Evolutionary conservation across 2,888 invertebrate species (phyloP).

Genomic region (Drosophila multiciliata): DNA sequence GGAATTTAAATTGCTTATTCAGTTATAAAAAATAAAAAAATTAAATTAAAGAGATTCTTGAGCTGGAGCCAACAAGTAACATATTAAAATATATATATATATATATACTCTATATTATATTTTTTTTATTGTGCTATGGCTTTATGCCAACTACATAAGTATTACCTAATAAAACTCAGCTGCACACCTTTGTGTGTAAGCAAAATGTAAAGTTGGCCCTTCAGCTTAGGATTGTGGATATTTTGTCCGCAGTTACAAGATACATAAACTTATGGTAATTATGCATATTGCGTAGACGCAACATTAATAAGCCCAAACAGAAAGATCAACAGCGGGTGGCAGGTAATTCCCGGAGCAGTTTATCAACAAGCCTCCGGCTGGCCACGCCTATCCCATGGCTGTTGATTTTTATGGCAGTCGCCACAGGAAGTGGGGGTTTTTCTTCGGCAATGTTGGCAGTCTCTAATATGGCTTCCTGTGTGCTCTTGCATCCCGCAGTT

Average conservation of each 20-base stretch:
- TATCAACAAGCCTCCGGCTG: slow-evolving; percentile 36
- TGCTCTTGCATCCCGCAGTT: slow-evolving; percentile 17
- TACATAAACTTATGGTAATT: slow-evolving; percentile 14
- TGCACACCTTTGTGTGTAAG: background rate
- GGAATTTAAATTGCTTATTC: background rate
- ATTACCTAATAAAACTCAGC: background rate
- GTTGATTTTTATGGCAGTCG: slow-evolving; percentile 56
- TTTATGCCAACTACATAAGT: background rate
- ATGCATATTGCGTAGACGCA: slow-evolving; percentile 49
- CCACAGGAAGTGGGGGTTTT: slow-evolving; percentile 8
- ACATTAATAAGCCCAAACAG: slow-evolving; percentile 19
- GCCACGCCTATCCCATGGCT: slow-evolving; percentile 38
- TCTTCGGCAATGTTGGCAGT: background rate
- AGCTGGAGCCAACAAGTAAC: background rate
- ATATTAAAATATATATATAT: background rate
- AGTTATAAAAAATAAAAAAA: background rate
- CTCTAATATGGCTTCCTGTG: slow-evolving; percentile 57
- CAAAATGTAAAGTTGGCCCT: background rate
- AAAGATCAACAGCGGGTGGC: slow-evolving; percentile 50
- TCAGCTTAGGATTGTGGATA: background rate
- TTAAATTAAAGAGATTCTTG: background rate
- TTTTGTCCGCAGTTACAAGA: background rate
- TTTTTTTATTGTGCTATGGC: background rate
- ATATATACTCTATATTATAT: background rate
- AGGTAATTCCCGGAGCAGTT: slow-evolving; percentile 44